phyloP scores from a whole-genome alignment of 2,888 invertebrate genomes.

The Blera fallax region DNA sequence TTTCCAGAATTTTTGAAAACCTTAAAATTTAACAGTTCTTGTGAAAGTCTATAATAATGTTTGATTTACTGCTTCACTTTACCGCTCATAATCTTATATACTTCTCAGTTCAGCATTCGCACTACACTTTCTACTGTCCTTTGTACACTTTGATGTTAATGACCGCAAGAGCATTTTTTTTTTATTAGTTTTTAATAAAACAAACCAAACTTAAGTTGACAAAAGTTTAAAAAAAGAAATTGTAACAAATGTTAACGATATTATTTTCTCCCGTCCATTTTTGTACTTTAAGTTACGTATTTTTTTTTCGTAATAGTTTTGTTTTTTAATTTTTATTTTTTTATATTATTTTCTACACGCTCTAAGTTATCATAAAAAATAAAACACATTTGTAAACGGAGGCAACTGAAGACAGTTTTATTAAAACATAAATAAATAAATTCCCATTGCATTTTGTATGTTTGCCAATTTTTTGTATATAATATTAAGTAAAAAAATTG shows the following conservation, averaged over 20 bases:
- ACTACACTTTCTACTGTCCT: not conserved
- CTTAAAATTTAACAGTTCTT: too few relatives aligned
- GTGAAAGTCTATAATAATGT: too few relatives aligned
- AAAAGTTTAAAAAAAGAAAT: slow-evolving; percentile 28
- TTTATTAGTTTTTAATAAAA: slow-evolving; percentile 73
- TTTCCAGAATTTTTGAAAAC: too few relatives aligned
- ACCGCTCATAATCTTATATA: not conserved
- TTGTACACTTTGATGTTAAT: not conserved
- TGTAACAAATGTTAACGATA: slow-evolving; percentile 59
- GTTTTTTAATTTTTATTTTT: slow-evolving; percentile 57
- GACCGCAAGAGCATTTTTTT: slow-evolving; percentile 25
- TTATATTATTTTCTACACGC: slow-evolving; percentile 74
- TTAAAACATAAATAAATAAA: not conserved
- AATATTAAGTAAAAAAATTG: slow-evolving; percentile 33
- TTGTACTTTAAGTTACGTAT: slow-evolving; percentile 73
- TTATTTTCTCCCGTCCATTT: slow-evolving; percentile 75
- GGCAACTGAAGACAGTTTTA: not conserved
- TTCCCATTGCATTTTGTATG: slow-evolving; percentile 33
- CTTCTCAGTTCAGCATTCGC: not conserved
- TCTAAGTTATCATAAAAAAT: slow-evolving; percentile 50
- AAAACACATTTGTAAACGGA: slow-evolving; percentile 45
- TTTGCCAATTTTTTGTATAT: slow-evolving; percentile 60
- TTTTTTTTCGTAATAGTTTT: slow-evolving; percentile 5
- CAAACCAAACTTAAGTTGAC: slow-evolving; percentile 71
- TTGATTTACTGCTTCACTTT: too few relatives aligned